Evolutionary conservation across 2,797 vertebrate species (phyloP), one percentile per base, ranked within the genome.

Genomic region (Premnoplex brunnescens): DNA sequence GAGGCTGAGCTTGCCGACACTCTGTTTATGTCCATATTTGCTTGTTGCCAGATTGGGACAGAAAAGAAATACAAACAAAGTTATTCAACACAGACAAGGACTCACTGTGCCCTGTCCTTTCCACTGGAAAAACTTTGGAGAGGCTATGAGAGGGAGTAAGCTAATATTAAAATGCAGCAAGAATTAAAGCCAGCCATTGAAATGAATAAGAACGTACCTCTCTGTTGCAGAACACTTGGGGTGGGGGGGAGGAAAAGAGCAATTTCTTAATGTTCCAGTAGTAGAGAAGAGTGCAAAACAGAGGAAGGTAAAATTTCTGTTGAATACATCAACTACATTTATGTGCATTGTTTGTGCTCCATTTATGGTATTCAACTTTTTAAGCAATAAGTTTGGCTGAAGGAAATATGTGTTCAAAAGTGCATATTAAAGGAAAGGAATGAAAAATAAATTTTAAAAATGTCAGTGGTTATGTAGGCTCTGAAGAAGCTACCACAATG

Each of bases 51-150:
- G 69, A 48, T 5, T 90, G 67, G 52, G 78, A 80, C 18, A 82
- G 88, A 88, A 95, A 90, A 89, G 60, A 75, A 96, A 96, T 93
- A 95, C 55, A 94, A 93, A 75, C 17, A 51, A 92, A 83, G 67
- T 67, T 92, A n/a, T 91, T 94, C 77, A 85, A 54, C 51, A 49
- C n/a, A 94, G 83, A 97, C 94, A 97, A 97, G 95, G 85, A 46
- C 81, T 96, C 48, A 89, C 93, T 97, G 95, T 97, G 79, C 27
- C 82, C 79, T 87, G 55, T 91, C n/a, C 88, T 91, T 95, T 91
- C 91, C 76, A 88, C 67, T 93, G 69, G 91, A 43, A 71, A 96
- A 96, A 96, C 85, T 91, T 74, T 86, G 81, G 71, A 85, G 88
- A 66, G 64, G 58, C 87, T 56, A 15, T 44, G 73, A 95, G 78